These are phyloP conservation scores for Nasonia giraulti DNA, from an alignment of 1,140 invertebrate genomes.

Conservation along the genomic window DNA sequence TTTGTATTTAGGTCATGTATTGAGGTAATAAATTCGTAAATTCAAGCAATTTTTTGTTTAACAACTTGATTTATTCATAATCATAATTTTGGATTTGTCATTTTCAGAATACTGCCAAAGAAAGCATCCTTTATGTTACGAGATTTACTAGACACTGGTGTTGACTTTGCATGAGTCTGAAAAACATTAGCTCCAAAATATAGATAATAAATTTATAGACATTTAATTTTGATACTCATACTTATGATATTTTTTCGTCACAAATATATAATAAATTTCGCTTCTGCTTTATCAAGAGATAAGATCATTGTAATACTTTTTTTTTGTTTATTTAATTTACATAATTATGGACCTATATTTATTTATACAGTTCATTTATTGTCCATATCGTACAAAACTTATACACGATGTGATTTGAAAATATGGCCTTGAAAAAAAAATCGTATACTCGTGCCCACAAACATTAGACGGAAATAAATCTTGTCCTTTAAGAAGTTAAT, in stretches of 20 bases:
- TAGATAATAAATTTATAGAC: neutral
- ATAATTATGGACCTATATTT: neutral
- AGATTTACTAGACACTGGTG: constrained; percentile 79
- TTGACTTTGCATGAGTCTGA: constrained; percentile 77
- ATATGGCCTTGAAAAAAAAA: neutral
- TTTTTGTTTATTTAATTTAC: constrained; percentile 5
- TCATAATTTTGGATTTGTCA: constrained; percentile 36
- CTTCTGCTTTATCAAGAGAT: neutral
- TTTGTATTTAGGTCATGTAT: constrained; percentile 76
- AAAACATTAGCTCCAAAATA: neutral
- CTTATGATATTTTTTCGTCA: constrained; percentile 23
- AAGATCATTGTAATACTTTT: neutral
- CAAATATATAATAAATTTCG: constrained; percentile 36
- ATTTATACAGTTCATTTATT: no score
- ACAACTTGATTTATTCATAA: neutral
- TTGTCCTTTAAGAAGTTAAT: no score
- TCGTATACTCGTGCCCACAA: no score
- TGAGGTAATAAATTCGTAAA: constrained; percentile 65
- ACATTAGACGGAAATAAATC: no score
- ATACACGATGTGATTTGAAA: constrained; percentile 27
- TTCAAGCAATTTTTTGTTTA: constrained; percentile 11
- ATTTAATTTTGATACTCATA: constrained; percentile 30
- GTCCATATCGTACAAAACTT: no score
- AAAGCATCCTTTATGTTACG: constrained; percentile 77
- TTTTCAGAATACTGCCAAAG: constrained; percentile 76